Evolutionary conservation across 2,888 invertebrate genomes (phyloP), one percentile per base, ranked within the genome.

Genomic region (Hydrotaea cyrtoneurina): DNA sequence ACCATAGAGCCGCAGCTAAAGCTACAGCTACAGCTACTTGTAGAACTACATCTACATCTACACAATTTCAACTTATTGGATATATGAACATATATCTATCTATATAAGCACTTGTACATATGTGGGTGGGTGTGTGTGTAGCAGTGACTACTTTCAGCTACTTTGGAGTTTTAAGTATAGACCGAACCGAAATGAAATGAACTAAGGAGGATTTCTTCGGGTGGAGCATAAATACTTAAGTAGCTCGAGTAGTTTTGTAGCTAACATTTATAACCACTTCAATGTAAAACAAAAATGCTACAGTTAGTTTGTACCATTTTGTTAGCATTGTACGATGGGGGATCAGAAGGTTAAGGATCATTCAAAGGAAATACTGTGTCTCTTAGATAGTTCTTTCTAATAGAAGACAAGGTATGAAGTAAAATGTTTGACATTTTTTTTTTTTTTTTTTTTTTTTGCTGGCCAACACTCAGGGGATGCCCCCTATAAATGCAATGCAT

Each of bases 201-300:
- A 59, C 43, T 59, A 64, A 43, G 64, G 23, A 55, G 36, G 31
- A 80, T 80, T 57, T 80, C 57, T 55, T 43, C 64, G n/a, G 15
- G n/a, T n/a, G n/a, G 31, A 50, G 57, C 26, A 80, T 55, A 43
- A 80, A 74, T 73, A 74, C 74, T 69, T 74, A 74, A 80, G 79
- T 80, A 73, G 57, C 78, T 79, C 21, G 13, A 43, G 66, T 46
- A 74, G 73, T 74, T 17, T 15, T 69, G 66, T 66, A 74, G 66
- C 43, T 69, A 80, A 74, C 57, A 74, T 80, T 80, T 74, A 74
- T 74, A 79, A 74, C 73, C 66, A 43, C 62, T 66, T 73, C 23
- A 74, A 23, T 15, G 21, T 11, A 55, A 69, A 74, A 74, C 66
- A 57, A 62, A 74, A 66, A 55, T 66, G 66, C 17, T 57, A 43